Base-by-base conservation (phyloP, 2,888 invertebrate genomes). In the Hemithea aestivaria region DNA sequence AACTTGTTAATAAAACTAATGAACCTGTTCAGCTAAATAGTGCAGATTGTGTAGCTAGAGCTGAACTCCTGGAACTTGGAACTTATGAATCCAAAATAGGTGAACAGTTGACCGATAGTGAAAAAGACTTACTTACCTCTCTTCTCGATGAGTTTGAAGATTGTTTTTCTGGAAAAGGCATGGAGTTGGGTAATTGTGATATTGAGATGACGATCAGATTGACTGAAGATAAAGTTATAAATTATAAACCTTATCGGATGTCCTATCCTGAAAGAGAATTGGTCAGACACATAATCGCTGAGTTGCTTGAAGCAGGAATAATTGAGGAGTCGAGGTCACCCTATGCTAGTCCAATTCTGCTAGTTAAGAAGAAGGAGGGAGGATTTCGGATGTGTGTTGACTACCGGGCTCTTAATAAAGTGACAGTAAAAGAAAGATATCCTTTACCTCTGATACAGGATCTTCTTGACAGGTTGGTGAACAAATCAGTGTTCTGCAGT, bases 291-390 rank as follows among this genome's bases (percentile, higher is more conserved):
- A 23, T 23, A n/a, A 23, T 23, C 8, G 23, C 23, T 23, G 23
- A 23, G 7, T 23, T 23, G 23, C 3, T 23, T 2, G 8, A 7
- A 2, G 23, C 23, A 2, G 23, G 23, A 7, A 27, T 12, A n/a
- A 27, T 27, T 12, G 11, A 27, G 10, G 8, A 7, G 8, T 23
- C 23, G n/a, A 23, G 8, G 8, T 48, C 48, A 7, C 27, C 37
- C 6, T 43, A 23, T 28, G 35, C 43, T 6, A 45, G 44, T 10
- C 31, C 39, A 2, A 27, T 48, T 12, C 11, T 51, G 10, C 23
- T 40, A 27, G 51, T 51, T 4, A 46, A 40, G 21, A 53, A 47
- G 7, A 21, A 28, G 12, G 41, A 49, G 25, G 51, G 49, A 6
- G 36, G 22, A 10, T 39, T 43, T 25, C 21, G 51, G 11, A 12